Evolutionary conservation across 2,797 vertebrate species (phyloP).

Genomic region (Micrastur ruficollis): DNA sequence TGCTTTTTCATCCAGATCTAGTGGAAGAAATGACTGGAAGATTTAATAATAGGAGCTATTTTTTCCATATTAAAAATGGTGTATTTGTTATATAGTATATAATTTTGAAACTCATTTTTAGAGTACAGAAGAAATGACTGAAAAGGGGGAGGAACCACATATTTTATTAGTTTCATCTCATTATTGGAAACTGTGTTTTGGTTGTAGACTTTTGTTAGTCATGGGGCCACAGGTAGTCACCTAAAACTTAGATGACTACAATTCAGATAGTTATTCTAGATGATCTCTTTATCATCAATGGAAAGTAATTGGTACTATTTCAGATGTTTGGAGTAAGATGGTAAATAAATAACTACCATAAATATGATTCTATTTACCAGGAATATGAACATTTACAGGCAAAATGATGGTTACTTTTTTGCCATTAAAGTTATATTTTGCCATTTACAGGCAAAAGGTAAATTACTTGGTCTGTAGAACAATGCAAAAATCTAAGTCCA

Average conservation of each 20-base stretch:
- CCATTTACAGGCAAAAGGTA: neutral
- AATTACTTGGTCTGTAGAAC: neutral
- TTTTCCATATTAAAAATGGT: neutral
- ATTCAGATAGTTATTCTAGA: neutral
- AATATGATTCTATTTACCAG: neutral
- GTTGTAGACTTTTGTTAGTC: neutral
- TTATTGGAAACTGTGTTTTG: neutral
- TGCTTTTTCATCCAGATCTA: neutral
- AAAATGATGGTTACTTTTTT: neutral
- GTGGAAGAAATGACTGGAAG: neutral
- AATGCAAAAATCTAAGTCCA: neutral
- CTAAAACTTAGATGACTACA: neutral
- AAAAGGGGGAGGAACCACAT: neutral
- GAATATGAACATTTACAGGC: neutral
- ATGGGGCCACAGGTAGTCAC: neutral
- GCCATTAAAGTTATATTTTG: neutral
- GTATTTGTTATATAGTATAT: neutral
- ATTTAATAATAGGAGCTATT: neutral
- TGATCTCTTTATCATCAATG: neutral
- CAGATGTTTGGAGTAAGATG: neutral
- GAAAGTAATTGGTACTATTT: neutral
- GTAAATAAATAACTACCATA: neutral
- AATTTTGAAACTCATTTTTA: fast-evolving
- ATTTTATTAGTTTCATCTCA: neutral
- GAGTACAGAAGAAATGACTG: neutral